phyloP scores from a whole-genome alignment of 2,797 vertebrate genomes.

The Nyctalus aviator region DNA sequence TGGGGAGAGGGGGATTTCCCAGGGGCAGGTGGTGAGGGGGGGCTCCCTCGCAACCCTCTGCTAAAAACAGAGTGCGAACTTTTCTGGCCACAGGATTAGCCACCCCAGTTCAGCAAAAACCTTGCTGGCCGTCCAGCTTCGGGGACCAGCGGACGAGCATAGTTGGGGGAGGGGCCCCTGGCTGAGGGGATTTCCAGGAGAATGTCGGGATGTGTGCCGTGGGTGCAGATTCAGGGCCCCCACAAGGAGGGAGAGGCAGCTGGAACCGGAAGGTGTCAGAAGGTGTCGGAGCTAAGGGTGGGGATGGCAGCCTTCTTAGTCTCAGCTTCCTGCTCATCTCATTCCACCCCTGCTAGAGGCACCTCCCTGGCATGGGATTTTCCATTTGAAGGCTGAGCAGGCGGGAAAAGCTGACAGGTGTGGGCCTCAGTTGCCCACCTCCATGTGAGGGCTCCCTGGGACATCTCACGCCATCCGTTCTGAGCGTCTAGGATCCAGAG shows the following conservation, averaged over 20 bases:
- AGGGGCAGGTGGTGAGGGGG: neutral
- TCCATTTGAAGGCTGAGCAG: slow-evolving; percentile 65
- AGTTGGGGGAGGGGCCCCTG: neutral
- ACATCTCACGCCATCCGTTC: slow-evolving; percentile 19
- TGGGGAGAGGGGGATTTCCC: slow-evolving; percentile 66
- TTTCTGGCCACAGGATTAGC: neutral
- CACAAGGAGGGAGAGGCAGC: neutral
- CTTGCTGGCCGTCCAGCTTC: neutral
- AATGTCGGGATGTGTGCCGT: neutral
- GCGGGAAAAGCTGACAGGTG: slow-evolving; percentile 31
- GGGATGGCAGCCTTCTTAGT: neutral
- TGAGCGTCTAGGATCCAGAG: neutral
- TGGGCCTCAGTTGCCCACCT: slow-evolving; percentile 1
- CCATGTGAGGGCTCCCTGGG: neutral
- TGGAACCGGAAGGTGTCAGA: slow-evolving; percentile 7
- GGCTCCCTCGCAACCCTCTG: neutral
- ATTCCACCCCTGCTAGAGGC: neutral
- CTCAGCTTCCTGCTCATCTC: neutral
- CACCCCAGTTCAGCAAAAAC: neutral
- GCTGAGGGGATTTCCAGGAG: slow-evolving; percentile 54
- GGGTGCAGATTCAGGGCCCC: neutral
- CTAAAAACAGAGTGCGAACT: neutral
- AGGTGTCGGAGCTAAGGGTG: neutral
- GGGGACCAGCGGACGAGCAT: neutral
- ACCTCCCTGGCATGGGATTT: slow-evolving; percentile 29